Evolutionary conservation across 2,113 vertebrate genomes (phyloP).

Genomic region (Hypomesus transpacificus): DNA sequence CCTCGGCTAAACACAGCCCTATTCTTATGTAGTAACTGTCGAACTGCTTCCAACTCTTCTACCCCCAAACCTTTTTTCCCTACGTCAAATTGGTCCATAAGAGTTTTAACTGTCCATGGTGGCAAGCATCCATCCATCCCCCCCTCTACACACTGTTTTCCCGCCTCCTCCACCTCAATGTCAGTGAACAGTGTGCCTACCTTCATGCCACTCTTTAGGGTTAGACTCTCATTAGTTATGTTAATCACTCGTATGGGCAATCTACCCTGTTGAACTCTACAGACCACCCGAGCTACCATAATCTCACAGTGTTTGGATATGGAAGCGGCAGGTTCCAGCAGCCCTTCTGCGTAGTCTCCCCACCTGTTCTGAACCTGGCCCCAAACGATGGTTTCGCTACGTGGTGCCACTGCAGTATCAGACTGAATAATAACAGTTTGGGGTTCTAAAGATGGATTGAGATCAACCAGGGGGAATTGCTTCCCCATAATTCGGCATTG

Average conservation of each 20-base stretch:
- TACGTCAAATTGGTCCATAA: constrained; percentile 2
- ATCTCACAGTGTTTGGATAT: background rate
- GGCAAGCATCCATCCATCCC: background rate
- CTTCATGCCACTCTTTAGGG: background rate
- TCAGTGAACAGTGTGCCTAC: background rate
- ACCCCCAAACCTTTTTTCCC: background rate
- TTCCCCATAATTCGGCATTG: background rate
- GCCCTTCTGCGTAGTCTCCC: background rate
- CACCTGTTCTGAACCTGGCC: background rate
- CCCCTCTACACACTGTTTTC: background rate
- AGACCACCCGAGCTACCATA: background rate
- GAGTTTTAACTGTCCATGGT: too few relatives aligned
- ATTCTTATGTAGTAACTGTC: background rate
- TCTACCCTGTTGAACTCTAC: background rate
- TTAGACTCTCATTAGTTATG: background rate
- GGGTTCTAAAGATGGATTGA: background rate
- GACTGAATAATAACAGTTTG: background rate
- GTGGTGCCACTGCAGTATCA: background rate
- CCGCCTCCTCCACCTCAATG: background rate
- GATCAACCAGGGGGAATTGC: background rate
- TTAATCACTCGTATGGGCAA: background rate
- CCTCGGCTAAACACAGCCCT: background rate
- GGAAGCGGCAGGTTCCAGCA: background rate
- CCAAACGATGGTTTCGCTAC: background rate
- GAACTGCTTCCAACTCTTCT: background rate